These are phyloP conservation scores for Eurois occulta DNA, from an alignment of 2,888 invertebrate species.

Conservation along the genomic window DNA sequence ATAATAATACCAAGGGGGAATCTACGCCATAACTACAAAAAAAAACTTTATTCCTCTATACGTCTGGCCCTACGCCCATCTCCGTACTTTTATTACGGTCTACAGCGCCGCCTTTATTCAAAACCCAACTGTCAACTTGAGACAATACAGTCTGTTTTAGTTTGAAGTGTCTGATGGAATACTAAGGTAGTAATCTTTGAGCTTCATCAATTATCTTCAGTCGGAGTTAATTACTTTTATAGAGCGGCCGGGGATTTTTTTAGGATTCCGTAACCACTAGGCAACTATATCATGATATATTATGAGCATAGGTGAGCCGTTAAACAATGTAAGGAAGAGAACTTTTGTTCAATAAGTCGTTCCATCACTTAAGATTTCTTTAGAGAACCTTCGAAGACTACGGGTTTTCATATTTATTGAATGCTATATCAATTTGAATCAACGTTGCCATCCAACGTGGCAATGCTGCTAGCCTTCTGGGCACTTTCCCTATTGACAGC, in stretches of 20 bases:
- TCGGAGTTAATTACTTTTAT: conserved; percentile 90
- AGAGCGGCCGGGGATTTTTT: conserved; percentile 80
- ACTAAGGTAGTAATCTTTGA: conserved; percentile 86
- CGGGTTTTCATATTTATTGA: background rate
- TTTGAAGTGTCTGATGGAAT: conserved; percentile 59
- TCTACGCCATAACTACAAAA: conserved; percentile 76
- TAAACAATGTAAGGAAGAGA: conserved; percentile 9
- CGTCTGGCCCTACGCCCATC: conserved; percentile 84
- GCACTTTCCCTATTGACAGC: background rate
- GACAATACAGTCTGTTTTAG: conserved; percentile 65
- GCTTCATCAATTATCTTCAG: conserved; percentile 90
- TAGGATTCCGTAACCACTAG: conserved; percentile 73
- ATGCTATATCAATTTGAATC: background rate
- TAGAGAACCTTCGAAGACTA: no score
- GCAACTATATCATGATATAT: conserved; percentile 43
- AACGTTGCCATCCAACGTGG: background rate
- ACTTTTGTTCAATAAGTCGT: background rate
- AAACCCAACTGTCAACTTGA: conserved; percentile 58
- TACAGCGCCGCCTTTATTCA: conserved; percentile 42
- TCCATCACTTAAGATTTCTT: background rate
- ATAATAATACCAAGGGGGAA: conserved; percentile 87
- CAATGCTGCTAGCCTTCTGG: background rate
- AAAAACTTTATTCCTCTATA: conserved; percentile 82
- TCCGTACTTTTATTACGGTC: conserved; percentile 82
- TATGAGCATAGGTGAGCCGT: background rate